A percentile compares a stretch with the other conserved stretches of the same genome.
These are phyloP conservation scores for Bombylius major DNA, from an alignment of 2,888 invertebrate genomes.

Conservation along the genomic window DNA sequence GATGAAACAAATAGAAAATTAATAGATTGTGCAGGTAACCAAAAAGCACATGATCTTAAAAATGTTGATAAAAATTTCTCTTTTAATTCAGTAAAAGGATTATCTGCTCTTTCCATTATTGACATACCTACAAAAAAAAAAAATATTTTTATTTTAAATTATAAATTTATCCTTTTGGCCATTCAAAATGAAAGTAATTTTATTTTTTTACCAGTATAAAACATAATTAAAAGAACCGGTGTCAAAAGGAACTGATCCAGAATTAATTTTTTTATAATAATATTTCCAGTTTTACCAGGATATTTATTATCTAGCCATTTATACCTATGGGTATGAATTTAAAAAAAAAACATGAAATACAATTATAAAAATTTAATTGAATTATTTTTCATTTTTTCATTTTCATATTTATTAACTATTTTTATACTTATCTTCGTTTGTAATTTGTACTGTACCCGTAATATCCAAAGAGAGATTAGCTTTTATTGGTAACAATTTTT, in stretches of 20 bases:
- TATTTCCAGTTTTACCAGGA: slow-evolving; percentile 48
- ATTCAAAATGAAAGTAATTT: slow-evolving; percentile 1
- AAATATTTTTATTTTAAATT: not conserved
- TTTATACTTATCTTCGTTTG: too few relatives aligned
- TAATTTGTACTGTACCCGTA: too few relatives aligned
- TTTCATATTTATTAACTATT: too few relatives aligned
- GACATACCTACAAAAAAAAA: slow-evolving; percentile 50
- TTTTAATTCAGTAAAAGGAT: slow-evolving; percentile 56
- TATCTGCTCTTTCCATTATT: slow-evolving; percentile 54
- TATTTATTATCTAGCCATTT: slow-evolving; percentile 60
- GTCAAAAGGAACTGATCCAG: slow-evolving; percentile 68
- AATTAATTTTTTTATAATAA: slow-evolving; percentile 54
- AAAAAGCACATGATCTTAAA: slow-evolving; percentile 64
- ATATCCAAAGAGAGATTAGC: too few relatives aligned
- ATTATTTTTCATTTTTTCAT: too few relatives aligned
- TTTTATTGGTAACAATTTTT: too few relatives aligned
- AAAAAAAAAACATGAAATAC: slow-evolving; percentile 2
- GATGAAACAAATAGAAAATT: slow-evolving; percentile 66
- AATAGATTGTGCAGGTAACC: slow-evolving; percentile 68
- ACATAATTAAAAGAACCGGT: slow-evolving; percentile 54
- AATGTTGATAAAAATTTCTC: slow-evolving; percentile 60
- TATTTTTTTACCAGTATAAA: slow-evolving; percentile 50
- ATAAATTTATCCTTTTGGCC: not conserved
- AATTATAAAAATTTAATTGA: slow-evolving; percentile 1
- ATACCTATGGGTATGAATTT: slow-evolving; percentile 46